Evolutionary conservation across 2,113 vertebrate species (phyloP).

Genomic region (Salvelinus alpinus): DNA sequence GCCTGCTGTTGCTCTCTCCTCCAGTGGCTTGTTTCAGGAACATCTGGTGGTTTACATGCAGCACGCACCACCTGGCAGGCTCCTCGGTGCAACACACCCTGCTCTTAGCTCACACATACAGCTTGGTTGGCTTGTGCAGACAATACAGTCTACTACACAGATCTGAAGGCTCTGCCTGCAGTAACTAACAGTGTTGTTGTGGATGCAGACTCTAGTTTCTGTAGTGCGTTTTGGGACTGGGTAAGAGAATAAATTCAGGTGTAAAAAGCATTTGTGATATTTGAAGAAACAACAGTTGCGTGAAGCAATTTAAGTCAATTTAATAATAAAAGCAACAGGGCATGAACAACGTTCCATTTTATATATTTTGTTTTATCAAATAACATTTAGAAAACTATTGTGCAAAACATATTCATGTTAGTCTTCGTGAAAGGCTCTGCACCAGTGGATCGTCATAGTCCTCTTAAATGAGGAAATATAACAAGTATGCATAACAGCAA

Average conservation of each 20-base stretch:
- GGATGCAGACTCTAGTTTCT: background rate
- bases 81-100: constrained; percentile 60
- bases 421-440: constrained; percentile 77
- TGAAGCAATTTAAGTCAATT: constrained; percentile 93
- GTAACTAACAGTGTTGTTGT: background rate
- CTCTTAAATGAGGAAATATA: constrained; percentile 81
- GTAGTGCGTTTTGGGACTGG: background rate
- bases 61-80: constrained; percentile 75
- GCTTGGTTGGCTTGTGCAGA: too few species aligned
- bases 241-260: background rate
- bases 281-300: constrained; percentile 82
- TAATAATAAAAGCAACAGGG: constrained; percentile 84
- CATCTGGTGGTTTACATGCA: constrained; percentile 78
- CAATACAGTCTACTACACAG: too few species aligned
- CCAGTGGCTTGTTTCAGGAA: constrained; percentile 74
- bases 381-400: constrained; percentile 84
- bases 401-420: constrained; percentile 86
- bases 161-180: too few species aligned
- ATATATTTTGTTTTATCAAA: constrained; percentile 66
- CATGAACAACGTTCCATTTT: constrained; percentile 67
- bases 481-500: constrained; percentile 79
- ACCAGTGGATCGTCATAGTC: constrained; percentile 77
- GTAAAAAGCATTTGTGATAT: constrained; percentile 44
- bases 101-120: constrained; percentile 12
- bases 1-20: constrained; percentile 72